Evolutionary conservation across 2,113 vertebrate species (phyloP).

Genomic region (Nerophis ophidion): DNA sequence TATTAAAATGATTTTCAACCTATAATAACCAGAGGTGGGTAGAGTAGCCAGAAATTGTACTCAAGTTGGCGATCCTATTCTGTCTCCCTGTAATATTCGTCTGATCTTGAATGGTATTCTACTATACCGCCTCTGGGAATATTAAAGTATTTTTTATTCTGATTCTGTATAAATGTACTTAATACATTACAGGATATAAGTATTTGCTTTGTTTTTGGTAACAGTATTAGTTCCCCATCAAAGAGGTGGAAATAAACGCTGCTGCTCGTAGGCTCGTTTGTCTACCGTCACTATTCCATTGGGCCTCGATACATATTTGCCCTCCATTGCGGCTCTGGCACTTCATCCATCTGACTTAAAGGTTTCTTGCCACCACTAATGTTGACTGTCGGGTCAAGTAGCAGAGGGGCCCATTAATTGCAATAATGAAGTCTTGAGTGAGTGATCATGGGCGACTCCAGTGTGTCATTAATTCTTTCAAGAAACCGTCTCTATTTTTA

Average conservation of each 20-base stretch:
- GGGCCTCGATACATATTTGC: constrained; percentile 52
- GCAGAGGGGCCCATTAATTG: constrained; percentile 71
- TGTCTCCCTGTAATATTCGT: too few species aligned
- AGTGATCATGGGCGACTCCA: constrained; percentile 59
- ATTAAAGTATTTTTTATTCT: too few species aligned
- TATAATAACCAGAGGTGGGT: too few species aligned
- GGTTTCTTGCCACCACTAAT: constrained; percentile 62
- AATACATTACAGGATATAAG: background rate
- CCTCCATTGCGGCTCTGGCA: constrained; percentile 52
- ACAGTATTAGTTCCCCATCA: constrained; percentile 31
- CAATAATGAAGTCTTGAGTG: constrained; percentile 72
- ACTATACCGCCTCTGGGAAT: too few species aligned
- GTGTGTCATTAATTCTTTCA: constrained; percentile 63
- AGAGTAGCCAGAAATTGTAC: too few species aligned
- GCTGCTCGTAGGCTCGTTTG: constrained; percentile 45
- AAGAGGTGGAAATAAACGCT: constrained; percentile 42
- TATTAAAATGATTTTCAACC: background rate
- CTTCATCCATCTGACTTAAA: constrained; percentile 72
- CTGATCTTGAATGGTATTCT: too few species aligned
- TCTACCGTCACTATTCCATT: constrained; percentile 47
- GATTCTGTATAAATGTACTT: too few species aligned
- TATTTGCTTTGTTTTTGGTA: constrained; percentile 15
- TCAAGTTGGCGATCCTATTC: too few species aligned
- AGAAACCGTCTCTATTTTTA: constrained; percentile 61
- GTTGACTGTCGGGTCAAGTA: constrained; percentile 70